Conservation (phyloP, 1,140 invertebrate genomes). For the Gryon sp. region DNA sequence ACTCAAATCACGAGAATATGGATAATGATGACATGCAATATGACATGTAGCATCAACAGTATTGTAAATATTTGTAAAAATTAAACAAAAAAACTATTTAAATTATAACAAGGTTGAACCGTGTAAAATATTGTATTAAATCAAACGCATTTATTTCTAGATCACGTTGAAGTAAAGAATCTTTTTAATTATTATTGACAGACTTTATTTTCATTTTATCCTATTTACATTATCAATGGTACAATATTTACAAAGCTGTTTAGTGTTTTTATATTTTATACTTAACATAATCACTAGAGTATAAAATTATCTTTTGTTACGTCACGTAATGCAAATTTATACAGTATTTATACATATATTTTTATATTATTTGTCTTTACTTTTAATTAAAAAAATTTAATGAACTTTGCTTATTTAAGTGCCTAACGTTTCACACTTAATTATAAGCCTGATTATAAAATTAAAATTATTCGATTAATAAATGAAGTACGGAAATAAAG, state of each 20-base stretch:
- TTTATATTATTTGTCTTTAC: too few relatives aligned
- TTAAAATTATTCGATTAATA: too few relatives aligned
- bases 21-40: conserved; percentile 21
- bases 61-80: conserved; percentile 42
- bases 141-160: neutral
- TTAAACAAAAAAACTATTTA: neutral
- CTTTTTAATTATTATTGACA: neutral
- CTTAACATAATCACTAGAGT: neutral
- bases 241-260: conserved; percentile 19
- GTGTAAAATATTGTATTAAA: neutral
- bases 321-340: neutral
- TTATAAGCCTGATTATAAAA: too few relatives aligned
- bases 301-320: neutral
- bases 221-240: conserved; percentile 2
- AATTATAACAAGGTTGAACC: neutral
- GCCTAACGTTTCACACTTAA: too few relatives aligned
- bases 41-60: conserved; percentile 9
- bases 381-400: too few relatives aligned
- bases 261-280: too few relatives aligned
- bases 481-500: too few relatives aligned
- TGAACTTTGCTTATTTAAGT: too few relatives aligned
- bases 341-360: conserved; percentile 21
- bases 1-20: conserved; percentile 16
- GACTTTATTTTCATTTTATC: conserved; percentile 5
- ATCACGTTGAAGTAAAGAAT: neutral